A percentile compares a stretch with the other conserved stretches of the same genome.
Conservation (phyloP, 2,797 vertebrate species). For the Atherinosoma microstoma region DNA sequence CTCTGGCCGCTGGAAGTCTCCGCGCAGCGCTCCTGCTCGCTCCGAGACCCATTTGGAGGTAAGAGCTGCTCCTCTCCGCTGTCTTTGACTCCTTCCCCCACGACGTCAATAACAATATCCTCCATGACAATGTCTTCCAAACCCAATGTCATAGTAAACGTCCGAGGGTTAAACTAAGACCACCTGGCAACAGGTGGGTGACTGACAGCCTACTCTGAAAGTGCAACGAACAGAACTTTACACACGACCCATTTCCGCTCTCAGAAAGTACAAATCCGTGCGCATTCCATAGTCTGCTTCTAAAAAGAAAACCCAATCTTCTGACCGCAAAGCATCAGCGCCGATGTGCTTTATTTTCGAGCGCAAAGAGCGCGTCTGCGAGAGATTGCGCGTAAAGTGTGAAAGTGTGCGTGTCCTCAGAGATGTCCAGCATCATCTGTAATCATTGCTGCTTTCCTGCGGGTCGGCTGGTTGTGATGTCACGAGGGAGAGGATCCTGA, state of each 20-base stretch:
- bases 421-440: conserved; percentile 78
- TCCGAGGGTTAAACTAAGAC: conserved; percentile 53
- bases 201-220: conserved; percentile 43
- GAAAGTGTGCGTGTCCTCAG: conserved; percentile 55
- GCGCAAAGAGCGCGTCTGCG: conserved; percentile 20
- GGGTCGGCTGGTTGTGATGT: conserved; percentile 82
- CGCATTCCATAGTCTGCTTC: conserved; percentile 32
- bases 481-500: conserved; percentile 71
- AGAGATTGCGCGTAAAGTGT: conserved; percentile 43
- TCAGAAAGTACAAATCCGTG: conserved; percentile 20
- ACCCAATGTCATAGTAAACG: conserved; percentile 84
- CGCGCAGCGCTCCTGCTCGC: conserved; percentile 51
- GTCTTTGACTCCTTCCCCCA: conserved; percentile 81
- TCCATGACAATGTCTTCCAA: conserved; percentile 78
- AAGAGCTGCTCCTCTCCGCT: conserved; percentile 71
- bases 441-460: conserved; percentile 67
- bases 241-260: conserved; percentile 57
- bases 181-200: conserved; percentile 78
- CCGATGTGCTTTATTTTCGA: conserved; percentile 24
- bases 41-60: conserved; percentile 57
- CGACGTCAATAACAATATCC: conserved; percentile 85
- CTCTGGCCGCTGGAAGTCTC: conserved; percentile 50
- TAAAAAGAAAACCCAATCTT: conserved; percentile 1
- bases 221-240: conserved; percentile 46
- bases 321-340: conserved; percentile 38